These are phyloP conservation scores for Myotis planiceps DNA, from an alignment of 2,797 vertebrate genomes.

Conservation along the genomic window DNA sequence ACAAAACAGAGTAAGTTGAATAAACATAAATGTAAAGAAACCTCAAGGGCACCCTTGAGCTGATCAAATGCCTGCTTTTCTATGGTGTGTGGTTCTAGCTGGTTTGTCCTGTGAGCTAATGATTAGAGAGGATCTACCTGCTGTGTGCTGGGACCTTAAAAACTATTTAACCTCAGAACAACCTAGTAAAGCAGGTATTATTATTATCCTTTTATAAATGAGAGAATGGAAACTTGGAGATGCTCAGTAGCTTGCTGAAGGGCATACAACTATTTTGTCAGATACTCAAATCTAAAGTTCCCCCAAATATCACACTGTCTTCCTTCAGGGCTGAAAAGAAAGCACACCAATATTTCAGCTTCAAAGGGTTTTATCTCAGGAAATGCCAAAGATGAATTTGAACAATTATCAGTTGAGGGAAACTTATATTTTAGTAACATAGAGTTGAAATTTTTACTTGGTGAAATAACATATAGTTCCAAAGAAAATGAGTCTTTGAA, in stretches of 20 bases:
- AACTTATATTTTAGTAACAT: neutral
- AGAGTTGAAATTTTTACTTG: neutral
- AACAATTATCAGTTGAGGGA: neutral
- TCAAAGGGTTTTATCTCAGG: neutral
- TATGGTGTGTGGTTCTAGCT: neutral
- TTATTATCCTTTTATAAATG: neutral
- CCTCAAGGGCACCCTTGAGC: neutral
- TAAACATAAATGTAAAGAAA: neutral
- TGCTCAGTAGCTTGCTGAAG: neutral
- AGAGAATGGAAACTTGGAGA: neutral
- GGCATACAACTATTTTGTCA: neutral
- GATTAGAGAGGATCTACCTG: neutral
- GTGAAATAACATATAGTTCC: neutral
- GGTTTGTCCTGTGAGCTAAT: neutral
- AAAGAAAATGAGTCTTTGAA: slow-evolving; percentile 7
- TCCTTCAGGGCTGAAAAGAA: neutral
- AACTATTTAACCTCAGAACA: neutral
- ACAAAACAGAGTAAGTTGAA: neutral
- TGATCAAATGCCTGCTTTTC: neutral
- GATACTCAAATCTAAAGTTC: neutral
- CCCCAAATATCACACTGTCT: neutral
- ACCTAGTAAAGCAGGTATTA: neutral
- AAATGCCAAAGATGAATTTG: neutral
- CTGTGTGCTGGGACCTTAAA: neutral
- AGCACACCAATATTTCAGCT: neutral